These are phyloP conservation scores for Stomorhina lunata DNA, from an alignment of 2,888 invertebrate species.

Conservation along the genomic window DNA sequence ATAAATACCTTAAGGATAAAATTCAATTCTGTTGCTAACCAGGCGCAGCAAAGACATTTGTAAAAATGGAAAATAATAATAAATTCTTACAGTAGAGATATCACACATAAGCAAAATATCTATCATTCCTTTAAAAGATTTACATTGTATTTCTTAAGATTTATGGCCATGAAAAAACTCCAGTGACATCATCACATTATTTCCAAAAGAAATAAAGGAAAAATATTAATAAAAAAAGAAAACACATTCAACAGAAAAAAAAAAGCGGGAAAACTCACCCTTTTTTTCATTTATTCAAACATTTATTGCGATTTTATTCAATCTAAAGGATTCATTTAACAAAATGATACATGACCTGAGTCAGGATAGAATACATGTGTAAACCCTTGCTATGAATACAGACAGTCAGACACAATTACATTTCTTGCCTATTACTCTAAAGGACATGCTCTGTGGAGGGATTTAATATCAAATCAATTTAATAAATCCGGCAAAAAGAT, in stretches of 20 bases:
- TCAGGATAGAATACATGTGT: not conserved
- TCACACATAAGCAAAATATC: constrained; percentile 16
- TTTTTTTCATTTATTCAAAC: constrained; percentile 4
- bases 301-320: constrained; percentile 40
- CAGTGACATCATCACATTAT: constrained; percentile 52
- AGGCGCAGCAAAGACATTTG: not conserved
- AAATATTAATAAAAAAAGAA: constrained; percentile 30
- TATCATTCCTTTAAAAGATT: constrained; percentile 53
- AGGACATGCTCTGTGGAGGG: constrained; percentile 17
- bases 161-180: constrained; percentile 49
- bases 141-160: constrained; percentile 41
- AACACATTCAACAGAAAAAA: constrained; percentile 22
- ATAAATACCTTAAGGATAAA: not conserved
- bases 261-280: constrained; percentile 17
- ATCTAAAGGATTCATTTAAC: constrained; percentile 33
- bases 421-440: not conserved
- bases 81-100: not conserved
- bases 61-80: not conserved
- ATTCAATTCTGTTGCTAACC: constrained; percentile 24
- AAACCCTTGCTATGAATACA: not conserved
- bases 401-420: constrained; percentile 12
- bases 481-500: not conserved
- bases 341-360: constrained; percentile 56
- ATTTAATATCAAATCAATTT: constrained; percentile 35
- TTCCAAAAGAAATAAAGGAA: constrained; percentile 7